These are phyloP conservation scores for Drosophila littoralis DNA, from an alignment of 1,140 invertebrate species.

Conservation along the genomic window DNA sequence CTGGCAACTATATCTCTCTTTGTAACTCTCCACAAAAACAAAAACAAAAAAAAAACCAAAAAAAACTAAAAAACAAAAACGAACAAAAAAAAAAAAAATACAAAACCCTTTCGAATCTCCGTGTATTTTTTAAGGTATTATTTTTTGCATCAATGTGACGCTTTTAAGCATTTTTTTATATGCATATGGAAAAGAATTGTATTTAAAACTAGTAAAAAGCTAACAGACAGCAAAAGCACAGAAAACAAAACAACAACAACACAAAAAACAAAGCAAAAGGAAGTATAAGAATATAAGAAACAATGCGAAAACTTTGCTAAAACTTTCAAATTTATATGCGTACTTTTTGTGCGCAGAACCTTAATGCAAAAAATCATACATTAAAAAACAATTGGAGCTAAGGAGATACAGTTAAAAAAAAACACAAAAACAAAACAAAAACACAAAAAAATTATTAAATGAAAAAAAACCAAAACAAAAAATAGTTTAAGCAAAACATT, in stretches of 20 bases:
- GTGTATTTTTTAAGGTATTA: conserved; percentile 75
- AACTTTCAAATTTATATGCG: conserved; percentile 76
- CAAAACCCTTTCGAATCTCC: conserved; percentile 63
- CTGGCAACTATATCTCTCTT: conserved; percentile 55
- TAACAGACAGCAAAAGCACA: conserved; percentile 40
- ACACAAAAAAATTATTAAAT: conserved; percentile 30
- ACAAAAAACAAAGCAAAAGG: conserved; percentile 21
- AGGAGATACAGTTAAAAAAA: conserved; percentile 15
- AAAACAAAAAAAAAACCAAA: conserved; percentile 22
- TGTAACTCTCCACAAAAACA: conserved; percentile 57
- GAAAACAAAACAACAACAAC: conserved; percentile 19
- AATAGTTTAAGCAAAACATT: conserved; percentile 81
- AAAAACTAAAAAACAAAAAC: conserved; percentile 11
- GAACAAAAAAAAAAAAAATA: conserved; percentile 15
- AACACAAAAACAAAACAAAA: conserved; percentile 29
- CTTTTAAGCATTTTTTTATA: conserved; percentile 78
- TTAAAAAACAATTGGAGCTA: conserved; percentile 56
- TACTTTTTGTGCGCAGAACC: conserved; percentile 73
- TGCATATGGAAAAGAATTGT: conserved; percentile 62
- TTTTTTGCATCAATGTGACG: conserved; percentile 79
- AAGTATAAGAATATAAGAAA: conserved; percentile 39
- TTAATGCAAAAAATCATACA: conserved; percentile 75
- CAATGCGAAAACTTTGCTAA: conserved; percentile 65
- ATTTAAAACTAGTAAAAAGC: conserved; percentile 68
- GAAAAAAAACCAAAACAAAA: conserved; percentile 31